phyloP scores from a whole-genome alignment of 2,797 vertebrate genomes.

The Characodon lateralis region DNA sequence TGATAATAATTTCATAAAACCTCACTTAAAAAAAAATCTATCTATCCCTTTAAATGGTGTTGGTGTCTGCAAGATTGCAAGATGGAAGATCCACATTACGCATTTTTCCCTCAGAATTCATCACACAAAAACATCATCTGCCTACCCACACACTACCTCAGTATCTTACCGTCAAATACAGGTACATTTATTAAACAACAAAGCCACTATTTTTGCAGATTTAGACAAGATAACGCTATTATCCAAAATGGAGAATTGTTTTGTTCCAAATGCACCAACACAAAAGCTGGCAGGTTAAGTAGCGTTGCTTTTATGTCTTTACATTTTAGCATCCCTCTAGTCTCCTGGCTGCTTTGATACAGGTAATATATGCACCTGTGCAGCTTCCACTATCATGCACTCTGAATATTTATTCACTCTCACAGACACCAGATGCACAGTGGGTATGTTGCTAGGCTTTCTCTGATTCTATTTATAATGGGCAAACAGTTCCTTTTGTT shows the following conservation, averaged over 20 bases:
- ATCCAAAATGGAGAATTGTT: slow-evolving; percentile 63
- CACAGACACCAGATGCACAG: slow-evolving; percentile 77
- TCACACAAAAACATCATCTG: slow-evolving; percentile 55
- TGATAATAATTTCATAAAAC: not conserved
- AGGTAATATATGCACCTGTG: slow-evolving; percentile 83
- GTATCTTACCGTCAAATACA: slow-evolving; percentile 34
- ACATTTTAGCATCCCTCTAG: slow-evolving; percentile 76
- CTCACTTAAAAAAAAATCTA: not conserved
- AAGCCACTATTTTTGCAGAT: slow-evolving; percentile 64
- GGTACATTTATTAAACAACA: slow-evolving; percentile 66
- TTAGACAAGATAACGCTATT: slow-evolving; percentile 66
- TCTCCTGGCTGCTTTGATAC: slow-evolving; percentile 77
- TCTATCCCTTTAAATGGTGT: slow-evolving; percentile 39
- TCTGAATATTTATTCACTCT: slow-evolving; percentile 80
- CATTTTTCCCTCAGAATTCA: slow-evolving; percentile 48
- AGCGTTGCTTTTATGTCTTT: slow-evolving; percentile 77
- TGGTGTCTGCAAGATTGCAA: slow-evolving; percentile 51
- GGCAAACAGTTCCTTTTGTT: slow-evolving; percentile 66
- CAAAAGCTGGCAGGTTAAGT: slow-evolving; percentile 74
- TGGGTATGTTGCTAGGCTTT: slow-evolving; percentile 77
- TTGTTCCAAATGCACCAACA: slow-evolving; percentile 66
- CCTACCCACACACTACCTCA: slow-evolving; percentile 51
- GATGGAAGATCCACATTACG: slow-evolving; percentile 62
- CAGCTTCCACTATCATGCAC: slow-evolving; percentile 74
- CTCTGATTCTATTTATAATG: slow-evolving; percentile 80